Evolutionary conservation across 2,888 invertebrate genomes (phyloP).

Genomic region (Thecophora atra): DNA sequence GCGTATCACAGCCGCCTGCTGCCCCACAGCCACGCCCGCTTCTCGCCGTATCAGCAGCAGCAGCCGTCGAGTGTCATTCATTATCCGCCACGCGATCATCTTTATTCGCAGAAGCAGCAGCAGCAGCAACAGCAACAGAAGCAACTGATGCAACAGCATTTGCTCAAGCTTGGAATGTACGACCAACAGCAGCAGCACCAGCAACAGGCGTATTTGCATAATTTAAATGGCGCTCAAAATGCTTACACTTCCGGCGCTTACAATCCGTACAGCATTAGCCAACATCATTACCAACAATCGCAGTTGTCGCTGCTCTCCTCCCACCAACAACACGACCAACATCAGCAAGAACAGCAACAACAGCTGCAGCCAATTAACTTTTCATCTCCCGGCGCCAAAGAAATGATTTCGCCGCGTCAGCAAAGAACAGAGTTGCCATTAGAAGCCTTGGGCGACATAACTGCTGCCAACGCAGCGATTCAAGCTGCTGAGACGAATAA

Average conservation of each 20-base stretch:
- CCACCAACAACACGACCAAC: constrained; percentile 1
- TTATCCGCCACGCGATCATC: constrained; percentile 52
- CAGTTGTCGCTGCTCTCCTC: constrained; percentile 12
- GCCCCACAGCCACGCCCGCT: constrained; percentile 51
- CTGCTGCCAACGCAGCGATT: background rate
- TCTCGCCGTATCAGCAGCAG: constrained; percentile 42
- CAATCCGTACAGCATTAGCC: constrained; percentile 35
- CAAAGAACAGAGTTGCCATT: background rate
- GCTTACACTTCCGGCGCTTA: constrained; percentile 7
- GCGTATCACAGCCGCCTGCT: constrained; percentile 46
- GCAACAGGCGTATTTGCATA: constrained; percentile 28
- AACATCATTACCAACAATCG: constrained; percentile 37
- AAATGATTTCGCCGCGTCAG: background rate
- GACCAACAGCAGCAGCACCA: constrained; percentile 22
- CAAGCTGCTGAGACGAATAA: background rate
- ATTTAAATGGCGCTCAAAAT: constrained; percentile 28
- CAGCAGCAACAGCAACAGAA: constrained; percentile 27
- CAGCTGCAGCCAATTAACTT: constrained; percentile 8
- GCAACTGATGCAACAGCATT: constrained; percentile 20
- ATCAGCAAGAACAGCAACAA: constrained; percentile 20
- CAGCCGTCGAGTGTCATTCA: constrained; percentile 58
- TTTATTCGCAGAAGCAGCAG: constrained; percentile 16
- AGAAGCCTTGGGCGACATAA: background rate
- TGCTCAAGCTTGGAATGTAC: background rate
- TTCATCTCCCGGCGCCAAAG: background rate